Conservation (phyloP, 2,797 vertebrate genomes). For the Gila robusta region DNA sequence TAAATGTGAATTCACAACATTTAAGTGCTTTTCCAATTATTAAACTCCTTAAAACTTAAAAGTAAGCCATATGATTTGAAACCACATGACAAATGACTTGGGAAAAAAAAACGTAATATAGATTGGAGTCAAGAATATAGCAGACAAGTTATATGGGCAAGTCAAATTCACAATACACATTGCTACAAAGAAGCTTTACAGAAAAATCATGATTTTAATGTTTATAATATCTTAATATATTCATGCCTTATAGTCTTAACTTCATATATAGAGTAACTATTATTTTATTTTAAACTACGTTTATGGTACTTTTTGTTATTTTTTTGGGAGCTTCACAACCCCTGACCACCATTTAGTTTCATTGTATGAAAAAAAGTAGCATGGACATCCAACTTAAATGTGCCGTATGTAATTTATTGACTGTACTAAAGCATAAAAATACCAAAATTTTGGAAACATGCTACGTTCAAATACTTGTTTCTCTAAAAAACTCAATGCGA, state of each 20-base stretch:
- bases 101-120: background rate
- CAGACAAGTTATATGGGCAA: background rate
- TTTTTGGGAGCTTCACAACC: background rate
- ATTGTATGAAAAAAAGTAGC: background rate
- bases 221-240: background rate
- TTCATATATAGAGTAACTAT: background rate
- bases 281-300: background rate
- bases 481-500: background rate
- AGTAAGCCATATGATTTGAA: background rate
- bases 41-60: background rate
- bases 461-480: background rate
- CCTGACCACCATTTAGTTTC: background rate
- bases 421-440: background rate
- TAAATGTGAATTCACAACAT: background rate
- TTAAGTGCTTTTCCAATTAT: background rate
- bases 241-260: background rate
- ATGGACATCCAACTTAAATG: background rate
- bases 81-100: too few relatives aligned
- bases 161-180: background rate
- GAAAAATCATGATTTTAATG: background rate
- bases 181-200: background rate
- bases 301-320: background rate
- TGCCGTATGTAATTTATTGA: background rate
- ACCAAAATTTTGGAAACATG: background rate
- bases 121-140: background rate